Evolutionary conservation across 2,888 invertebrate species (phyloP), one percentile per base, ranked within the genome.

Genomic region (Gnatocerus cornutus): DNA sequence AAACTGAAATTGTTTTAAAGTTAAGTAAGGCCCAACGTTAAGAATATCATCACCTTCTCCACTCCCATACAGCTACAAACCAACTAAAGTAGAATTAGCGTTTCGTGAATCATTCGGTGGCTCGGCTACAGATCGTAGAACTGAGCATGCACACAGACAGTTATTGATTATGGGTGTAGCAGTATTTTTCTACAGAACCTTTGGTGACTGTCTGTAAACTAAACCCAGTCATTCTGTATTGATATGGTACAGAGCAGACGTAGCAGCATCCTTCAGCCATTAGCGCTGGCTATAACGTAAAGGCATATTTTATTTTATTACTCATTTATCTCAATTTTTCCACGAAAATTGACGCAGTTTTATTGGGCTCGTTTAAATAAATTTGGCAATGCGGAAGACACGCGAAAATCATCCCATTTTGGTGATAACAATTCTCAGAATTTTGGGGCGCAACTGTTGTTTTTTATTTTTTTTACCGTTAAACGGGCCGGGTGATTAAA

Each of bases 91-190:
- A 50, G 55, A 66, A 62, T 63, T 55, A 29, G 55, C 33, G 62
- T 62, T 66, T 67, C 63, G 70, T 70, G 70, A 70, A 67, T 70
- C 70, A 70, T 67, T 67, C 70, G 70, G 10, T 12, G 16, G 45
- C 61, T 66, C 70, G 70, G 66, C 61, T 62, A 16, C 58, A 37
- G 63, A 62, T 70, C 70, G 70, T 69, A 43, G 63, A 70, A 70
- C 39, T 66, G 55, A 61, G 53, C 59, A 48, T 55, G 56, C 65
- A 48, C 55, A 45, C 65, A 65, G 27, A n/a, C 46, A 29, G 13
- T 33, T 65, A 56, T 21, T 65, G 56, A 48, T 65, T 12, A 30
- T 48, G 10, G n/a, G 13, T 14, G 41, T 41, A 13, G 14, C 16
- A 16, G 0, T 5, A 13, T 56, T 56, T 43, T 43, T 56, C 27